Conservation (phyloP, 1,140 invertebrate species). For the Zaprionus davidi region DNA sequence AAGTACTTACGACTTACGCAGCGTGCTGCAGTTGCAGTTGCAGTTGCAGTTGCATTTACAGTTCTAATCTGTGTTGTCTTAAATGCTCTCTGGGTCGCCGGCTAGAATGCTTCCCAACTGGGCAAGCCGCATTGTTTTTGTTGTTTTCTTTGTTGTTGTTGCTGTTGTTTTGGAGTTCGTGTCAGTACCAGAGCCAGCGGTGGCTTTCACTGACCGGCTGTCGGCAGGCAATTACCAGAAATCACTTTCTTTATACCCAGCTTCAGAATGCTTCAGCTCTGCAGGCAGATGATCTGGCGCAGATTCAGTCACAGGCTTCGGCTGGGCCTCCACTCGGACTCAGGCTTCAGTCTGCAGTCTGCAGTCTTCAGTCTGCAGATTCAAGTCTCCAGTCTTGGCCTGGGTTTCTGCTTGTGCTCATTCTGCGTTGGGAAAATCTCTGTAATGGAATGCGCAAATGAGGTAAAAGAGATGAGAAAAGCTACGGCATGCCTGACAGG, state of each 20-base stretch:
- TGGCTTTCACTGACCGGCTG: conserved; percentile 66
- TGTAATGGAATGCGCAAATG: conserved; percentile 58
- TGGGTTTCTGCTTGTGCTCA: conserved; percentile 56
- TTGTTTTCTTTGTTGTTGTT: neutral
- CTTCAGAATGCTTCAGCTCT: neutral
- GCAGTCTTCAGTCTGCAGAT: neutral
- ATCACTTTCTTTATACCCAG: conserved; percentile 67
- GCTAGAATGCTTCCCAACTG: conserved; percentile 34
- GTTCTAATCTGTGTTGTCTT: conserved; percentile 3
- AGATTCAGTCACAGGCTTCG: conserved; percentile 35
- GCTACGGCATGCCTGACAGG: neutral
- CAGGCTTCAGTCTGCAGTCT: neutral
- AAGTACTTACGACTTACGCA: conserved; percentile 40
- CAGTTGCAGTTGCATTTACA: conserved; percentile 24
- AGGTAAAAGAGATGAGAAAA: neutral
- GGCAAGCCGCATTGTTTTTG: neutral
- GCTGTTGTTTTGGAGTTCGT: conserved; percentile 37
- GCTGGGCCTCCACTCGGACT: neutral
- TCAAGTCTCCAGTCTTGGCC: conserved; percentile 9
- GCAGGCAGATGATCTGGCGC: conserved; percentile 24
- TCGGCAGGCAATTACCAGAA: conserved; percentile 37
- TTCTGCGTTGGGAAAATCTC: conserved; percentile 69
- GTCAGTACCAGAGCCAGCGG: conserved; percentile 42
- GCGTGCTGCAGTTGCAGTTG: conserved; percentile 37
- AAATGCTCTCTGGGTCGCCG: conserved; percentile 12